A percentile compares a stretch with the other conserved stretches of the same genome.
phyloP scores from a whole-genome alignment of 1,140 invertebrate species.

The Aplysia californica region DNA sequence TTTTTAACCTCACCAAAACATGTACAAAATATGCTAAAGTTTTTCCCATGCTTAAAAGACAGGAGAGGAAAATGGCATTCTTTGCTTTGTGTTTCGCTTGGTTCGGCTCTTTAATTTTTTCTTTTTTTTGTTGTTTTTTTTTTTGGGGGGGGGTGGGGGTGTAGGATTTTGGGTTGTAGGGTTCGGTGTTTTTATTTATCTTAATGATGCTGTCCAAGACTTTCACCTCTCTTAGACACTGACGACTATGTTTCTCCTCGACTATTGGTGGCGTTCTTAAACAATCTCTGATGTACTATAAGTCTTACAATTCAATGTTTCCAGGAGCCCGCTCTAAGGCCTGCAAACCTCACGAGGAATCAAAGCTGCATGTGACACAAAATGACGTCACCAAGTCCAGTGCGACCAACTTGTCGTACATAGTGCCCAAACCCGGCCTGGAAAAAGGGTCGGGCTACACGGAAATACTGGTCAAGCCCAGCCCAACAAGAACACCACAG shows the following conservation, averaged over 20 bases:
- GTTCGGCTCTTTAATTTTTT: too few species aligned
- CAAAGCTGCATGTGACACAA: not conserved
- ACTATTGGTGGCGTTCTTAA: too few species aligned
- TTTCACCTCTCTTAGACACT: not conserved
- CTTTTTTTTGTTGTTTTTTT: too few species aligned
- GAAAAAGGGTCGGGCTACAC: not conserved
- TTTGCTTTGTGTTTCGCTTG: too few species aligned
- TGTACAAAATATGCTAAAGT: too few species aligned
- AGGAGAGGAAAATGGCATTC: too few species aligned
- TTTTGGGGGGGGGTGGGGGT: too few species aligned
- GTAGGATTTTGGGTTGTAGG: not conserved
- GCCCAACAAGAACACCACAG: not conserved
- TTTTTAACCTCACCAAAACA: too few species aligned
- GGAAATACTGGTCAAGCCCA: not conserved
- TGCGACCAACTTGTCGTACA: not conserved
- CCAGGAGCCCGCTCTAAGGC: constrained; percentile 23
- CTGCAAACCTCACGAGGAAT: constrained; percentile 7
- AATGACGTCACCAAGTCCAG: constrained; percentile 7
- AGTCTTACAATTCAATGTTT: too few species aligned
- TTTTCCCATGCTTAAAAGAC: too few species aligned
- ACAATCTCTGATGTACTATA: too few species aligned
- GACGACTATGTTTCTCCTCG: not conserved
- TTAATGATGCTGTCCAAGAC: not conserved
- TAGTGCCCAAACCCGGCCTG: not conserved
- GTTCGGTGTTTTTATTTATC: too few species aligned